Base-by-base conservation (phyloP, 2,797 vertebrate species). In the Taenioides sp. region DNA sequence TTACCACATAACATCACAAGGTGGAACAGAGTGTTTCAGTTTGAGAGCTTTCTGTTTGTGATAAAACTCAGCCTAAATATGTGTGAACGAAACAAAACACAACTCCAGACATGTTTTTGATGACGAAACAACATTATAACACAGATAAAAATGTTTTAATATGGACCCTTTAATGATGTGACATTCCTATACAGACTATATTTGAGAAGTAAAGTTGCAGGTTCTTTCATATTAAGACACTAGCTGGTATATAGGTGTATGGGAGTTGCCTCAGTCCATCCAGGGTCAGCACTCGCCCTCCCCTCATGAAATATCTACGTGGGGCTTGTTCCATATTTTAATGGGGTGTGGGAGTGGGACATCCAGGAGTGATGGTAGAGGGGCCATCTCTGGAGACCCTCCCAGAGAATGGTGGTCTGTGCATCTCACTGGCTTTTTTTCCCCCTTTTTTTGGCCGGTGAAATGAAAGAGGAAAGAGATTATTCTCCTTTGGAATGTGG, bases 401-500 rank as follows among this genome's bases (percentile, higher is more conserved):
- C 1, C 17, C 80, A 54, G 80, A 79, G 84, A 89, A 86, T 72
- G 84, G 85, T 87, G 85, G 83, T 89, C 84, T 82, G 73, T 75
- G 78, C 68, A 77, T 90, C 82, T 86, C 84, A 72, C 65, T 76
- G 80, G 76, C 84, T 85, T 81, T 89, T 65, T 80, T 89, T 58
- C n/a, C 23, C 58, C 25, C 3, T 11, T n/a, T 87, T 86, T 79
- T 80, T 72, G 78, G 79, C 80, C 73, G 50, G 71, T 65, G 79
- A 80, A 78, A 85, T 69, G 77, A 83, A 78, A 65, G 70, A 75
- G 65, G 77, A 70, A 81, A 90, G 88, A 92, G 87, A 88, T 88
- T 87, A 91, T 92, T 91, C 88, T 91, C 89, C 86, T 88, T 86
- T 87, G 87, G 90, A 92, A 89, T 91, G 88, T 88, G 86, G 88